phyloP scores from a whole-genome alignment of 2,888 invertebrate genomes.

The Gnatocerus cornutus region DNA sequence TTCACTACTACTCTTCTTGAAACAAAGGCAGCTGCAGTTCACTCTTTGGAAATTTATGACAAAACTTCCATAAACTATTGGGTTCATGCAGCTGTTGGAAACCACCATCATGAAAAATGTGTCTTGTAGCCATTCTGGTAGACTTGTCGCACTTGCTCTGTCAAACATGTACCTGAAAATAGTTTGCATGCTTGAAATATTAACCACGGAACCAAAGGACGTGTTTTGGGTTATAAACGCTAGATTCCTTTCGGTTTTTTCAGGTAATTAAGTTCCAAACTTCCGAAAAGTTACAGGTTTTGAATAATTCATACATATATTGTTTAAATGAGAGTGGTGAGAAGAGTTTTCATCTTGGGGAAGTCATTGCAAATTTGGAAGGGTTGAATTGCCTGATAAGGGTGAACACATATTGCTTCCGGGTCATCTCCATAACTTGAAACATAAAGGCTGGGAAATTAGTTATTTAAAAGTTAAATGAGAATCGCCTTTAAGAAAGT shows the following conservation, averaged over 20 bases:
- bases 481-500: neutral
- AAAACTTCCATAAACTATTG: slow-evolving; percentile 84
- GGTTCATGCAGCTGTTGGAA: slow-evolving; percentile 87
- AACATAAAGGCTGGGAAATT: slow-evolving; percentile 5
- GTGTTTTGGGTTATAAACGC: too few relatives aligned
- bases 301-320: slow-evolving; percentile 23
- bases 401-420: slow-evolving; percentile 16
- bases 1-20: slow-evolving; percentile 38
- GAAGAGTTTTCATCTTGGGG: neutral
- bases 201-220: neutral
- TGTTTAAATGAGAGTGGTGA: neutral
- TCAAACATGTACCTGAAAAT: slow-evolving; percentile 80
- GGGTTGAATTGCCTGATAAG: slow-evolving; percentile 5
- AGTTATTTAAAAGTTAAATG: slow-evolving; percentile 11
- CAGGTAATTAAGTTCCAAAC: neutral
- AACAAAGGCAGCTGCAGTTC: slow-evolving; percentile 55
- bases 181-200: slow-evolving; percentile 20
- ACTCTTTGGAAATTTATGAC: slow-evolving; percentile 74
- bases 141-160: slow-evolving; percentile 77
- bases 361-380: neutral
- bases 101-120: slow-evolving; percentile 86
- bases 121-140: slow-evolving; percentile 80
- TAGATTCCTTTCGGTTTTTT: too few relatives aligned
- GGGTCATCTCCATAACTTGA: slow-evolving; percentile 20
- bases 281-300: neutral